A percentile compares a stretch with the other conserved stretches of the same genome.
Conservation (phyloP, 2,888 invertebrate species). For the Spialia ferax region DNA sequence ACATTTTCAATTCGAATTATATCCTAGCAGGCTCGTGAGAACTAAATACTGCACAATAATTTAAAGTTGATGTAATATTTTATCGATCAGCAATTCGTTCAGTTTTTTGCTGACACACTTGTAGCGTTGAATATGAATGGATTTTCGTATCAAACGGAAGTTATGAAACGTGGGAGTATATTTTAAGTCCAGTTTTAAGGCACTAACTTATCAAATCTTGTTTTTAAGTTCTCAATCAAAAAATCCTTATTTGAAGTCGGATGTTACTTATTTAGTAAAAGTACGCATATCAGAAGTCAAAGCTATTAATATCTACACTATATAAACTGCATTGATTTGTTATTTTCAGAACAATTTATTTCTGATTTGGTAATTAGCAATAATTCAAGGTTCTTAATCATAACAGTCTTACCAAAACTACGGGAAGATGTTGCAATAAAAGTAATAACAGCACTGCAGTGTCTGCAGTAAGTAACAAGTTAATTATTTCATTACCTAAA, state of each 20-base stretch:
- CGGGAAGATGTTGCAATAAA: neutral
- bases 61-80: conserved; percentile 19
- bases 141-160: conserved; percentile 12
- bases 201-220: neutral
- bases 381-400: too few relatives aligned
- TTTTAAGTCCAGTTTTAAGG: conserved; percentile 10
- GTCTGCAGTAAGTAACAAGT: too few relatives aligned
- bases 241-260: conserved; percentile 2
- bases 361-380: too few relatives aligned
- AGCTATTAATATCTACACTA: too few relatives aligned
- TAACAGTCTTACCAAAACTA: too few relatives aligned
- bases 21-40: conserved; percentile 27
- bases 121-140: neutral
- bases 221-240: conserved; percentile 5
- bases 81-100: conserved; percentile 13
- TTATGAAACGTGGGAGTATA: conserved; percentile 1
- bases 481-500: too few relatives aligned
- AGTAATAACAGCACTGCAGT: too few relatives aligned
- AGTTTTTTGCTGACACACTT: conserved; percentile 15
- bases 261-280: neutral
- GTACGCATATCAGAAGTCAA: too few relatives aligned
- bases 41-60: conserved; percentile 25
- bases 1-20: conserved; percentile 12
- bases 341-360: too few relatives aligned
- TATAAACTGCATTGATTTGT: too few relatives aligned